phyloP scores from a whole-genome alignment of 1,140 invertebrate species.

The Coenobita brevimanus region DNA sequence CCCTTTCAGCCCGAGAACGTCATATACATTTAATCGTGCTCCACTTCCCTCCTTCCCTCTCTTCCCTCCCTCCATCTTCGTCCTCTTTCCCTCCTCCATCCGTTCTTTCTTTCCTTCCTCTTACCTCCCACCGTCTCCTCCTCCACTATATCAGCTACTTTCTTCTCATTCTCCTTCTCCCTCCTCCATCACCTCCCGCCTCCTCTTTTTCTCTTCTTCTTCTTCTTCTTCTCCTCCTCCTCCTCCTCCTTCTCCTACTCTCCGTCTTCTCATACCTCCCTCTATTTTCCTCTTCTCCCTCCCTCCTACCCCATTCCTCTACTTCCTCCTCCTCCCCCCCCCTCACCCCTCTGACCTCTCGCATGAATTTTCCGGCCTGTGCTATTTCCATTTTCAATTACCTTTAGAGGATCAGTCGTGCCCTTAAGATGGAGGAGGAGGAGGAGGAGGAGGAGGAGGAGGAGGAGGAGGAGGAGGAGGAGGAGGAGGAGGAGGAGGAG shows the following conservation, averaged over 20 bases:
- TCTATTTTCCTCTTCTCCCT: too few relatives aligned
- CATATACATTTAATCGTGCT: too few relatives aligned
- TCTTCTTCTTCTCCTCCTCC: neutral
- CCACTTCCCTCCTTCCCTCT: neutral
- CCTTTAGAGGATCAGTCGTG: neutral
- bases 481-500: too few relatives aligned
- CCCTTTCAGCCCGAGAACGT: too few relatives aligned
- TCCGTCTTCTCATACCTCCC: neutral
- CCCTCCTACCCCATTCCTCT: neutral
- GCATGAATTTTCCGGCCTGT: too few relatives aligned
- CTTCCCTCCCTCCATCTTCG: too few relatives aligned
- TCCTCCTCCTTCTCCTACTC: neutral
- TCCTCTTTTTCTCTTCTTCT: neutral
- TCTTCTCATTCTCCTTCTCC: too few relatives aligned
- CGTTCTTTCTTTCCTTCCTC: too few relatives aligned
- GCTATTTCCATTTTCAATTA: too few relatives aligned
- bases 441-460: neutral
- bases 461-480: neutral
- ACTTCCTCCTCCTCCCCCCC: neutral
- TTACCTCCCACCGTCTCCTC: neutral
- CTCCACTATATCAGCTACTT: too few relatives aligned
- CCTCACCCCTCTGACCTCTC: neutral
- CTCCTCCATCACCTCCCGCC: too few relatives aligned
- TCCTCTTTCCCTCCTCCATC: too few relatives aligned
- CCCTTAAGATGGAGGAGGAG: neutral